Base-by-base conservation (phyloP, 2,797 vertebrate genomes). In the Malacoraja senta region DNA sequence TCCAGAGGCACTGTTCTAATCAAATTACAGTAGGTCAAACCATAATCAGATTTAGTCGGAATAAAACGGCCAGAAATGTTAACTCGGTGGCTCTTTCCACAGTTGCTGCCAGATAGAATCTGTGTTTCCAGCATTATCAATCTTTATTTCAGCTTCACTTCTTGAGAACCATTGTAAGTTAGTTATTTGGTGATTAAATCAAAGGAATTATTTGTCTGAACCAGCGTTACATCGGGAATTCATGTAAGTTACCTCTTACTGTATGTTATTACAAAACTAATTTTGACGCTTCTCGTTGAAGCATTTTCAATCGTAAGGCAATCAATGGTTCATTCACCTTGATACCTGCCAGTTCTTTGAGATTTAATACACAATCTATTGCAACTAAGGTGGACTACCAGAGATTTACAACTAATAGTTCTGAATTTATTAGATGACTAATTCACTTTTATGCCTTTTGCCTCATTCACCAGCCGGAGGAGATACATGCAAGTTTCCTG, bases 161-260 rank as follows among this genome's bases (percentile, higher is more conserved):
- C 63, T 88, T 68, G 61, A 68, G 32, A 21, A 68, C 35, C 63
- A n/a, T 35, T 88, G 29, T 32, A 15, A 53, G 44, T 53, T 26
- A 88, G n/a, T 68, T 21, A 65, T 88, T 88, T 88, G 84, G 8
- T 65, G 84, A 32, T 65, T 88, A 65, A 65, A 65, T 88, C 32
- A 19, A 68, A 88, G 32, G 61, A 68, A 88, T 65, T 88, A 35
- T 65, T 17, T 88, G 15, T 88, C 84, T 10, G 65, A 88, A 88
- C 3, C 15, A 21, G 17, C n/a, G 35, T 88, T 21, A n/a, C 32
- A 65, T 88, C n/a, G 35, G n/a, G n/a, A 65, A n/a, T 88, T 32
- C 13, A 65, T 65, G 29, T 65, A 65, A 88, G 15, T 88, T 68
- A 19, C n/a, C 61, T 32, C 24, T 61, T 61, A 53, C 44, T 53